Percentiles rank a stretch among this genome's conserved stretches.
Conservation (phyloP, 2,797 vertebrate genomes). For the Manis pentadactyla region DNA sequence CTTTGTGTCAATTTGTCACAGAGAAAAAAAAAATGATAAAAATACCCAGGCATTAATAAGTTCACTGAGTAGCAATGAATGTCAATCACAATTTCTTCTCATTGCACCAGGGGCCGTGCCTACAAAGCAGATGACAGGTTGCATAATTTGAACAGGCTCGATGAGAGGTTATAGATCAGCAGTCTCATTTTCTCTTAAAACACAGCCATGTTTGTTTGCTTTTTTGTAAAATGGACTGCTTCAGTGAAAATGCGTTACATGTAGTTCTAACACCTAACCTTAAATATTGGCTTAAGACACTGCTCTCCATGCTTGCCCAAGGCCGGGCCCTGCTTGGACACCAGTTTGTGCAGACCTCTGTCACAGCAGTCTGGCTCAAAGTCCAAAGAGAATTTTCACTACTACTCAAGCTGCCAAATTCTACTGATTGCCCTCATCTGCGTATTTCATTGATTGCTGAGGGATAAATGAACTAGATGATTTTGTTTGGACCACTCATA, state of each 20-base stretch:
- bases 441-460: neutral
- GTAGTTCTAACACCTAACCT: neutral
- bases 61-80: neutral
- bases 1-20: neutral
- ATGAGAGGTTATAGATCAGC: neutral
- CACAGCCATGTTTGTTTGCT: neutral
- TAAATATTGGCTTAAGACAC: neutral
- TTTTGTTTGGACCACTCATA: neutral
- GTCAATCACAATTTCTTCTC: neutral
- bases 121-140: neutral
- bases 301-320: neutral
- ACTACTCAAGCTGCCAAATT: conserved; percentile 55
- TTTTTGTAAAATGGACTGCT: neutral
- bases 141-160: neutral
- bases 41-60: neutral
- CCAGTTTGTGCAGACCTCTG: neutral
- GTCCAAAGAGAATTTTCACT: conserved; percentile 39
- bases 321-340: neutral
- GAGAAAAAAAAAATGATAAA: neutral
- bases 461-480: neutral
- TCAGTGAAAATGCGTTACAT: neutral
- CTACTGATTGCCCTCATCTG: neutral
- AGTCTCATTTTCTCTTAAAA: neutral
- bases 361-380: neutral
- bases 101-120: neutral